Conservation (phyloP, 2,888 invertebrate species). For the Priocnemis perturbator region DNA sequence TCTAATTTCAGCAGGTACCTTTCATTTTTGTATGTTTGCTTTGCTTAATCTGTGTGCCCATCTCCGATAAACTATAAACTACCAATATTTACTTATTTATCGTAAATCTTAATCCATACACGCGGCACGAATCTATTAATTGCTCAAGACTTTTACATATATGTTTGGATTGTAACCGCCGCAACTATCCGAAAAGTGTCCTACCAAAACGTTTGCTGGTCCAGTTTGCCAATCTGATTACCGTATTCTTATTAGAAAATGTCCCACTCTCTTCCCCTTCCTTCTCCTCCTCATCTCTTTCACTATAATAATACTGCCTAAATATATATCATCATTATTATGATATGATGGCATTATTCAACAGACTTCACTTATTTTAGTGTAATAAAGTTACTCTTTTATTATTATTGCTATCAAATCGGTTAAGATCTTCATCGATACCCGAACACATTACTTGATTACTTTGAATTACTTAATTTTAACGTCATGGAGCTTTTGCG, state of each 20-base stretch:
- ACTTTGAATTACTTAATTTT: conserved; percentile 51
- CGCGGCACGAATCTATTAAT: conserved; percentile 23
- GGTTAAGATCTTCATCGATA: conserved; percentile 48
- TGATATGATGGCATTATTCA: conserved; percentile 53
- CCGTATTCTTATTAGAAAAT: conserved; percentile 42
- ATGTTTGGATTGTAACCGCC: conserved; percentile 44
- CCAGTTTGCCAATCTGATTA: conserved; percentile 63
- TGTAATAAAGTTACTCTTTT: conserved; percentile 47
- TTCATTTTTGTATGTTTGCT: conserved; percentile 56
- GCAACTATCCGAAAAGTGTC: conserved; percentile 54
- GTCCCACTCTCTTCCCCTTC: no score
- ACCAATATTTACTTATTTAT: conserved; percentile 56
- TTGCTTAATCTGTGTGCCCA: conserved; percentile 58
- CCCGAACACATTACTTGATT: conserved; percentile 57
- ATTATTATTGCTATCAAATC: conserved; percentile 62
- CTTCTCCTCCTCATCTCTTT: conserved; percentile 28
- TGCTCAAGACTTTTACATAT: conserved; percentile 27
- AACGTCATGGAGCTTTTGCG: conserved; percentile 63
- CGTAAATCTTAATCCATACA: conserved; percentile 30
- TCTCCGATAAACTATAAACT: conserved; percentile 64
- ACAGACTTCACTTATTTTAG: conserved; percentile 49
- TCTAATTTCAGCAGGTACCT: conserved; percentile 62
- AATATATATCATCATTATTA: conserved; percentile 54
- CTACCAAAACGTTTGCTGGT: conserved; percentile 53
- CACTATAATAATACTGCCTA: conserved; percentile 61